Conservation (phyloP, 2,797 vertebrate genomes). For the Cirrhinus mrigala region DNA sequence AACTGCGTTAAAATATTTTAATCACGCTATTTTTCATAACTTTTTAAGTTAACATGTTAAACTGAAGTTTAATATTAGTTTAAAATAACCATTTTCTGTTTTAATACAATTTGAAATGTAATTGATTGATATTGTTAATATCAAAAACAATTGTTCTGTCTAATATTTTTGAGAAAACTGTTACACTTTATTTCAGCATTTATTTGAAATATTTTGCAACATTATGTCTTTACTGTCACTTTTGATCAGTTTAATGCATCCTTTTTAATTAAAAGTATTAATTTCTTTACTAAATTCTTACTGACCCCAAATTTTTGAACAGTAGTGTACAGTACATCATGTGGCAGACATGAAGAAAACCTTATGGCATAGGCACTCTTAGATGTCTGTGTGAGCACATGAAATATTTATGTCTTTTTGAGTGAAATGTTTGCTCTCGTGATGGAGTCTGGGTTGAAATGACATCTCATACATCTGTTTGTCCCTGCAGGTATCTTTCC, state of each 20-base stretch:
- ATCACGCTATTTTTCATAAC: no score
- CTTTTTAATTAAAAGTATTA: not conserved
- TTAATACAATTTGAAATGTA: not conserved
- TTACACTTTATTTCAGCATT: not conserved
- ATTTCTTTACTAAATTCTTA: not conserved
- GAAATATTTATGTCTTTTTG: not conserved
- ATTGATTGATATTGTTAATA: not conserved
- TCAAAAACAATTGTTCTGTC: not conserved
- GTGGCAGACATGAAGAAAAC: not conserved
- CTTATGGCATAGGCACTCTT: not conserved
- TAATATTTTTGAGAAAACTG: no score
- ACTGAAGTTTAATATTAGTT: no score
- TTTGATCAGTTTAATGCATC: not conserved
- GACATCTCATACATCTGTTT: not conserved
- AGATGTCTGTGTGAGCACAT: not conserved
- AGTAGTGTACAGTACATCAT: not conserved
- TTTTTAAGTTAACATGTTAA: no score
- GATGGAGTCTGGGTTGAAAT: not conserved
- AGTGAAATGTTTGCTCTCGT: not conserved
- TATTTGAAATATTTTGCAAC: not conserved
- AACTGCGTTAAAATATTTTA: no score
- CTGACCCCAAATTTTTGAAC: not conserved
- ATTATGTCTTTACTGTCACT: not conserved
- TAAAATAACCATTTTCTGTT: not conserved
- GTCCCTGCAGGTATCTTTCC: conserved; percentile 91